Evolutionary conservation across 1,140 invertebrate species (phyloP), one percentile per base, ranked within the genome.

Genomic region (Drosophila burlai): DNA sequence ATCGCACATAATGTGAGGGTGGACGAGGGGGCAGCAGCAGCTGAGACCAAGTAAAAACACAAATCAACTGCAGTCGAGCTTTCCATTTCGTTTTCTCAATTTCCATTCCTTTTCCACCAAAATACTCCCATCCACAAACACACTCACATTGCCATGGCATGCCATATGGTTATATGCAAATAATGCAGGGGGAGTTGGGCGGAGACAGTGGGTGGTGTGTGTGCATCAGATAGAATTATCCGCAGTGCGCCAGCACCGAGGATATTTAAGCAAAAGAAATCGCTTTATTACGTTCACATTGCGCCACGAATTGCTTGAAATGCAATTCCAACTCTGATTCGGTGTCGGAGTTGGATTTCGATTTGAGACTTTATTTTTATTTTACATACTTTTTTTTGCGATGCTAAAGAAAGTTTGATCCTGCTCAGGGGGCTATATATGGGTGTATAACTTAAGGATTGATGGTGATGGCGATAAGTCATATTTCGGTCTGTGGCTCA

Each of bases 11-110:
- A 66, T 43, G 24, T 21, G 24, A 5, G 2, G 4, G 26, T n/a
- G 24, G 31, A 8, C 24, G 31, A 2, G 49, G n/a, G 50, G 58
- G 10, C 3, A 24, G 49, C n/a, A 58, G 64, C 47, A 76, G 71
- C 49, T 71, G 66, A 64, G 78, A 34, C 58, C 64, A 62, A 78
- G 75, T 45, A 78, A 72, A 79, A 79, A 79, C 76, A 79, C 76
- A 79, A 79, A 79, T 79, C 76, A 79, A 79, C 76, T 79, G 76
- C 76, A 75, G 74, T 40, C 66, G 66, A 54, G 76, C 76, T 79
- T 79, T 79, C 76, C 75, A 79, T 79, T 79, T 79, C 76, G 66
- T 79, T 79, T 79, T 79, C 76, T 79, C 65, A 72, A 79, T 71
- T 79, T 79, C 59, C 76, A 71, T 78, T 79, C 69, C 69, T 73